These are phyloP conservation scores for Chlorops oryzae DNA, from an alignment of 1,140 invertebrate genomes.

Conservation along the genomic window DNA sequence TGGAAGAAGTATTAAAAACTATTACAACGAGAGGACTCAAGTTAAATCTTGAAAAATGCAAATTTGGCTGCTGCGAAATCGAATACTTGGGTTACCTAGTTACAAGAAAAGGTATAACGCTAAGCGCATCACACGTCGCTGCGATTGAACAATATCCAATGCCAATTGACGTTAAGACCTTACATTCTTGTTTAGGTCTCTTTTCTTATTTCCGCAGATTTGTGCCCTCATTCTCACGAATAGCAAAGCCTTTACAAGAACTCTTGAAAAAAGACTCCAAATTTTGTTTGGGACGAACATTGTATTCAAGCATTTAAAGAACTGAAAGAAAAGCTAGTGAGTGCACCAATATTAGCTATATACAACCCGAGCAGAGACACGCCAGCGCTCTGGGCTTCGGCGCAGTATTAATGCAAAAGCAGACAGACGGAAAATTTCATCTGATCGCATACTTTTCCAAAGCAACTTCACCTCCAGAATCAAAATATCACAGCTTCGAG, in stretches of 20 bases:
- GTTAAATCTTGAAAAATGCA: constrained; percentile 2
- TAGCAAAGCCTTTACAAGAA: constrained; percentile 22
- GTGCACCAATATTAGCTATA: constrained; percentile 16
- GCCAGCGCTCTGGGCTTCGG: constrained; percentile 26
- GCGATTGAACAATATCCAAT: no score
- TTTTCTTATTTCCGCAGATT: no score
- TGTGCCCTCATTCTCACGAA: constrained; percentile 17
- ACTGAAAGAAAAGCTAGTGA: constrained; percentile 10
- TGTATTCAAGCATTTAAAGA: constrained; percentile 12
- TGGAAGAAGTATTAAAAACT: constrained; percentile 5
- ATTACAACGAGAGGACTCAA: constrained; percentile 2
- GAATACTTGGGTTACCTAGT: no score
- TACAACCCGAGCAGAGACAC: constrained; percentile 15
- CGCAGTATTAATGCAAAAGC: constrained; percentile 30
- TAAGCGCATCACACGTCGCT: no score
- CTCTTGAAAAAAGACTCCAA: constrained; percentile 16
- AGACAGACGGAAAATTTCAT: constrained; percentile 25
- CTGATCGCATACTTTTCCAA: constrained; percentile 47
- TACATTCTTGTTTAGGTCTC: no score
- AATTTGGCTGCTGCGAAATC: no score
- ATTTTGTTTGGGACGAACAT: constrained; percentile 12
- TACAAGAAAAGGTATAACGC: constrained; percentile 18
- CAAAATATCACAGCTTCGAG: constrained; percentile 47
- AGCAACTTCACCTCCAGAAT: constrained; percentile 41
- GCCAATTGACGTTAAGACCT: no score